Conservation (phyloP, 2,113 vertebrate genomes). For the Hyperopisus bebe region DNA sequence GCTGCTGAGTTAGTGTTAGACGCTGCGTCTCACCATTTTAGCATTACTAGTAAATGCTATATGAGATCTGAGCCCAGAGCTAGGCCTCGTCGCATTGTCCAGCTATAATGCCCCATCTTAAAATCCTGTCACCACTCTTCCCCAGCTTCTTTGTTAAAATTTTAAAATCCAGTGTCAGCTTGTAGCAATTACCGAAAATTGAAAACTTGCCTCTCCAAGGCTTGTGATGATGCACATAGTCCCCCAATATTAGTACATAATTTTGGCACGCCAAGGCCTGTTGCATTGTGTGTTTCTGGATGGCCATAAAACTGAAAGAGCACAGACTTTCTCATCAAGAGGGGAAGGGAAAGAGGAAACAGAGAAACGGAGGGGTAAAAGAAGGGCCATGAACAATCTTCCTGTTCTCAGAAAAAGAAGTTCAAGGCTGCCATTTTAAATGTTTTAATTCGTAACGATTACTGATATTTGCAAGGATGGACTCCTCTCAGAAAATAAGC, state of each 20-base stretch:
- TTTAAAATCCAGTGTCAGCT: constrained; percentile 44
- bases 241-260: constrained; percentile 32
- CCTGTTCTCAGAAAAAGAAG: background rate
- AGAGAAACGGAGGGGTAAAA: background rate
- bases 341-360: background rate
- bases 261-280: constrained; percentile 16
- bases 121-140: constrained; percentile 39
- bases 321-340: constrained; percentile 13
- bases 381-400: background rate
- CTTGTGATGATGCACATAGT: constrained; percentile 27
- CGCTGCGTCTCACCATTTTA: background rate
- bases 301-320: constrained; percentile 18
- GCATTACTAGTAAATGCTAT: constrained; percentile 23
- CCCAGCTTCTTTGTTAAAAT: constrained; percentile 28
- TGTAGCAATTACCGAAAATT: constrained; percentile 48
- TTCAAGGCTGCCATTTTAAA: background rate
- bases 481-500: background rate
- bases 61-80: constrained; percentile 13
- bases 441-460: background rate
- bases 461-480: background rate
- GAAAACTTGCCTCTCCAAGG: constrained; percentile 37
- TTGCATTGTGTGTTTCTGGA: constrained; percentile 22
- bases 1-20: background rate
- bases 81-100: constrained; percentile 32
- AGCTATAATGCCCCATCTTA: constrained; percentile 39